Evolutionary conservation across 2,113 vertebrate genomes (phyloP).

Genomic region (Pedetes capensis): DNA sequence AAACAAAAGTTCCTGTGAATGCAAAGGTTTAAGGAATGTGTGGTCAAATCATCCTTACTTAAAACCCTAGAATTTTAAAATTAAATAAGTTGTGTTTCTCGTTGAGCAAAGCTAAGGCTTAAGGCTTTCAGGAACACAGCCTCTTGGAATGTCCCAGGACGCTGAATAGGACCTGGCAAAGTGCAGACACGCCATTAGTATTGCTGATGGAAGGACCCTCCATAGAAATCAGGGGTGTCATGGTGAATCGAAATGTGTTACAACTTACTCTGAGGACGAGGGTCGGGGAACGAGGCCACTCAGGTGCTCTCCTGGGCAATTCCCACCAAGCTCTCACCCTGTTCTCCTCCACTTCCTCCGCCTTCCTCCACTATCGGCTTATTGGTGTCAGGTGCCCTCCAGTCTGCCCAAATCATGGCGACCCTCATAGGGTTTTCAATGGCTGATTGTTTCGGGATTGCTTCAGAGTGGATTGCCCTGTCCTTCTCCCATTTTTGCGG

Average conservation of each 20-base stretch:
- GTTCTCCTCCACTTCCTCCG: accelerated
- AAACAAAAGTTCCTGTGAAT: too few relatives aligned
- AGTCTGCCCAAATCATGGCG: too few relatives aligned
- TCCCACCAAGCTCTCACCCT: not conserved
- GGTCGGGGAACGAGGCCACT: accelerated
- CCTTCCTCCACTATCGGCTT: too few relatives aligned
- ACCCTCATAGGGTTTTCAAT: too few relatives aligned
- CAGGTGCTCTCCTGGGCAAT: accelerated
- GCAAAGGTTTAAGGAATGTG: not conserved
- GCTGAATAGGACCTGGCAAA: too few relatives aligned
- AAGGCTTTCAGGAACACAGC: not conserved
- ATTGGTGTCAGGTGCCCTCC: too few relatives aligned
- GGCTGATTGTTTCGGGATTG: too few relatives aligned
- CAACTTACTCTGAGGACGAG: not conserved
- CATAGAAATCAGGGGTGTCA: accelerated
- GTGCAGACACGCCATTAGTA: accelerated
- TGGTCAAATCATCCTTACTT: not conserved
- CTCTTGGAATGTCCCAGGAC: accelerated
- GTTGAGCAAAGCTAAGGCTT: not conserved
- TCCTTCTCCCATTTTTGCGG: too few relatives aligned
- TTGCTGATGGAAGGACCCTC: too few relatives aligned
- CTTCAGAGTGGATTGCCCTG: too few relatives aligned
- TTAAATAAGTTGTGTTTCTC: not conserved
- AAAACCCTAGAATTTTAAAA: not conserved
- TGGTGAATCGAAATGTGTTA: accelerated